Evolutionary conservation across 2,797 vertebrate genomes (phyloP), one percentile per base, ranked within the genome.

Genomic region (Microtus agrestis): DNA sequence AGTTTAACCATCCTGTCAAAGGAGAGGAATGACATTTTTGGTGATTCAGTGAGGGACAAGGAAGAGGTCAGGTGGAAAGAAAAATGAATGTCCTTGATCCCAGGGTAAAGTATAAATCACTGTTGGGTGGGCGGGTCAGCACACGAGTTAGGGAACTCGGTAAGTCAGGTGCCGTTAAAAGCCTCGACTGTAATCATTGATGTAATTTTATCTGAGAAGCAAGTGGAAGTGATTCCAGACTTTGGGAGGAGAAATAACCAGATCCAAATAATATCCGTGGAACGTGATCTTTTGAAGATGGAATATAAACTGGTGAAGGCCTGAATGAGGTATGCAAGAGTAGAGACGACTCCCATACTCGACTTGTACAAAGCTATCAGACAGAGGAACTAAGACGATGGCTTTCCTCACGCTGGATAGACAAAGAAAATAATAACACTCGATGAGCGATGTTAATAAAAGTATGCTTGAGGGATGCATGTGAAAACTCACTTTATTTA

Each of bases 401-500:
- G 80, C 46, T 93, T 93, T 93, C 73, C 73, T 46, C 54, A 88
- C 61, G 54, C 91, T 34, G 85, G 78, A 78, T 0, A 93, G 91
- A 94, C 81, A 51, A 34, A 92, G 94, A 91, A 94, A 97, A 91
- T 89, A 79, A 71, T 25, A 93, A 81, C 77, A n/a, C 71, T 74
- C 59, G 91, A 96, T 85, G 80, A 93, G 87, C 87, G 94, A 93
- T 82, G 91, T 81, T 95, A 95, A 95, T n/a, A 85, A 84, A 92
- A 67, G 48, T 34, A 69, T 31, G 91, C 94, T 95, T 78, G 87
- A 94, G 94, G 91, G 61, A 91, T 84, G 34, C 74, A 21, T 81
- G 77, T 54, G 73, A 91, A 91, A 87, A 81, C 84, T 21, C 87
- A 91, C 93, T 94, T 96, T 94, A 95, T 92, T 96, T 95, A 97